phyloP scores from a whole-genome alignment of 2,797 vertebrate genomes.

The Pipistrellus kuhlii region DNA sequence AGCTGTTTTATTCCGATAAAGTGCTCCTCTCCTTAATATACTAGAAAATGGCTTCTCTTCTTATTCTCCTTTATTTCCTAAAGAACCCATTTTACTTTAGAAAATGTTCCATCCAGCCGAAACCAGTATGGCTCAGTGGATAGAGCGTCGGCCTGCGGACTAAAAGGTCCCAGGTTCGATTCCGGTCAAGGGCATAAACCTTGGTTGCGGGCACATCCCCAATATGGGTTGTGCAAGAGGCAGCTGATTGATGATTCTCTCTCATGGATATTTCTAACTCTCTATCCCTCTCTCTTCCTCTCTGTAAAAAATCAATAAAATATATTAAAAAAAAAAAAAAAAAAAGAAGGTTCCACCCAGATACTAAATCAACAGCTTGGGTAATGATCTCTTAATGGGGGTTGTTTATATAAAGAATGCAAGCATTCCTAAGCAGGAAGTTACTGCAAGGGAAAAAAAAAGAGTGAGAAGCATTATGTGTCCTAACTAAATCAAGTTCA shows the following conservation, averaged over 20 bases:
- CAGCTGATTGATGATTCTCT: too few species aligned
- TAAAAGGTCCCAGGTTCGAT: too few species aligned
- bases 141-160: too few species aligned
- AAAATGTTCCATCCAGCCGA: not conserved
- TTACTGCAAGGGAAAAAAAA: not conserved
- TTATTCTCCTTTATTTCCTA: not conserved
- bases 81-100: conserved; percentile 30
- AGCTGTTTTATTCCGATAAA: conserved; percentile 25
- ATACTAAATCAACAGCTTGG: conserved; percentile 40
- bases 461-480: not conserved
- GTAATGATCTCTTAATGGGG: not conserved
- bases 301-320: too few species aligned
- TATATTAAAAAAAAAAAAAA: too few species aligned
- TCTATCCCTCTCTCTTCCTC: too few species aligned
- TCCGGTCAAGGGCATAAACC: too few species aligned
- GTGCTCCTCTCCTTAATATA: not conserved
- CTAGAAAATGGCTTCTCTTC: conserved; percentile 3
- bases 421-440: conserved; percentile 32
- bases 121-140: too few species aligned
- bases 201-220: too few species aligned
- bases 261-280: too few species aligned
- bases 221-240: too few species aligned
- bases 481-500: conserved; percentile 20
- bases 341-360: not conserved
- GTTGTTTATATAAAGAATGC: conserved; percentile 27